Percentiles rank a stretch among this genome's conserved stretches.
Conservation (phyloP, 53 echinoderm and acorn worm genomes). For the Echinarachnius parma region DNA sequence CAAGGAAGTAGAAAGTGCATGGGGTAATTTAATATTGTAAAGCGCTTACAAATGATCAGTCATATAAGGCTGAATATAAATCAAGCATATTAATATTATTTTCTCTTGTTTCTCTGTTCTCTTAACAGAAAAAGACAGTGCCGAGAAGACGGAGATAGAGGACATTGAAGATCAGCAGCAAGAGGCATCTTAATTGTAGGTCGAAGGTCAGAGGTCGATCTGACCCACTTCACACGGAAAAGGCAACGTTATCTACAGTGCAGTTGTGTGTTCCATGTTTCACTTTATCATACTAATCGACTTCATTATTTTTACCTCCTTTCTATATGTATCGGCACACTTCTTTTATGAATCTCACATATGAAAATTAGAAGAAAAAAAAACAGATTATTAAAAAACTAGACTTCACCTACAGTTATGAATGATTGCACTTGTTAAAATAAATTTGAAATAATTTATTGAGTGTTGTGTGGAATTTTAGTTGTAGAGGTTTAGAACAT, state of each 20-base stretch:
- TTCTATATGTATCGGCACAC: slow-evolving; percentile 26
- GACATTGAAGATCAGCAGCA: slow-evolving; percentile 42
- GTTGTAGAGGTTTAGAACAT: slow-evolving; percentile 8
- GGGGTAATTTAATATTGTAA: no score
- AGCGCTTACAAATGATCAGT: no score
- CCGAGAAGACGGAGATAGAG: slow-evolving; percentile 50
- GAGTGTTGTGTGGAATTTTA: slow-evolving; percentile 40
- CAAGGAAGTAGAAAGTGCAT: no score
- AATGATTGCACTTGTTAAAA: slow-evolving; percentile 18
- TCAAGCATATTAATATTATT: background rate
- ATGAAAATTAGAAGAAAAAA: slow-evolving; percentile 12
- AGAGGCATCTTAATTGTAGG: slow-evolving; percentile 58
- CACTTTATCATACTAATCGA: slow-evolving; percentile 36
- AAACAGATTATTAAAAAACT: background rate
- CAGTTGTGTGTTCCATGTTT: slow-evolving; percentile 46
- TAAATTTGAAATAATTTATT: slow-evolving; percentile 36
- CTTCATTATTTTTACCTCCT: slow-evolving; percentile 40
- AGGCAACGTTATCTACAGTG: slow-evolving; percentile 34
- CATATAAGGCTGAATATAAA: no score
- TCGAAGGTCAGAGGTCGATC: slow-evolving; percentile 19
- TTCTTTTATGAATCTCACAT: slow-evolving; percentile 25
- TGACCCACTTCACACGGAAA: slow-evolving; percentile 26
- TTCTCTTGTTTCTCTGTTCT: background rate
- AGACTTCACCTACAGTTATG: background rate
- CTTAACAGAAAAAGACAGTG: slow-evolving; percentile 41